phyloP scores from a whole-genome alignment of 2,888 invertebrate species.

The Leptura quadrifasciata region DNA sequence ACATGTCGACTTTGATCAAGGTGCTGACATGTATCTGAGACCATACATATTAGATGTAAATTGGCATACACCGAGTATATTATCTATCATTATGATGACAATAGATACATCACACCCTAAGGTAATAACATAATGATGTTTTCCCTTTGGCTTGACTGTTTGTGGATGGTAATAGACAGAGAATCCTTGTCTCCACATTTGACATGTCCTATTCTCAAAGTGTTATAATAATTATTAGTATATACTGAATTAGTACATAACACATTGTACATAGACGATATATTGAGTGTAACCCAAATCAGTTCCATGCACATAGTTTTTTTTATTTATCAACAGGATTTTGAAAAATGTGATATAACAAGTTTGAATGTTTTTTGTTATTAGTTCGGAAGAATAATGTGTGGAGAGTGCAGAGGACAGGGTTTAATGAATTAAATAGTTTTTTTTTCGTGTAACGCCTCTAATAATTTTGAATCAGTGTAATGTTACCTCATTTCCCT shows the following conservation, averaged over 20 bases:
- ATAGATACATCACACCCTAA: constrained; percentile 14
- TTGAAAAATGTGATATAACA: too few species aligned
- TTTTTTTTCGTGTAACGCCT: too few species aligned
- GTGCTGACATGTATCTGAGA: not conserved
- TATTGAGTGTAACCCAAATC: not conserved
- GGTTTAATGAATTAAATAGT: too few species aligned
- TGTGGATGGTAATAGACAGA: constrained; percentile 8
- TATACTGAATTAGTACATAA: not conserved
- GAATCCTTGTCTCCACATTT: not conserved
- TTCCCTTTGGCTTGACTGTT: not conserved
- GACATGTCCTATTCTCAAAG: constrained; percentile 21
- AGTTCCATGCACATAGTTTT: too few species aligned
- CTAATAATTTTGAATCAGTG: too few species aligned
- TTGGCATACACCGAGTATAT: constrained; percentile 6
- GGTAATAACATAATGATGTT: constrained; percentile 17
- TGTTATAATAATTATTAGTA: constrained; percentile 1
- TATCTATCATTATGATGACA: constrained; percentile 13
- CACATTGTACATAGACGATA: not conserved
- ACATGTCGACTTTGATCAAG: not conserved
- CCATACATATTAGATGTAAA: not conserved
- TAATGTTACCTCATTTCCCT: too few species aligned
- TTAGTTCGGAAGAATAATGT: too few species aligned
- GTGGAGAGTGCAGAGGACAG: too few species aligned
- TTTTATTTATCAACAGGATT: too few species aligned
- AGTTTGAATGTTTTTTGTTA: too few species aligned